phyloP scores from a whole-genome alignment of 1,140 invertebrate genomes.

The Calephelis nemesis region DNA sequence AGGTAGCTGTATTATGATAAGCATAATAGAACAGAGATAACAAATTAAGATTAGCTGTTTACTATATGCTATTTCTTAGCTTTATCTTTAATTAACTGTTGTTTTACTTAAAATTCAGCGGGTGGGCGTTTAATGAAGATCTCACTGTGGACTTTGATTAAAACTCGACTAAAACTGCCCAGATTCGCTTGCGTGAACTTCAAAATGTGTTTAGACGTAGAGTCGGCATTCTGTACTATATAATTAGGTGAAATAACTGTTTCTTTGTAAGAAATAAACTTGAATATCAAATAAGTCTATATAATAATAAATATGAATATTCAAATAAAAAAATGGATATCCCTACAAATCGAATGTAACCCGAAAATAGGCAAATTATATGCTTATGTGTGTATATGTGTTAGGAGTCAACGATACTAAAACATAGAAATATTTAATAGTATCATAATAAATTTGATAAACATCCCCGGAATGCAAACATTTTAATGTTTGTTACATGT shows the following conservation, averaged over 20 bases:
- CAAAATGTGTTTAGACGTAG: neutral
- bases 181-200: constrained; percentile 7
- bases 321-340: no score
- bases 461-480: no score
- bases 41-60: constrained; percentile 3
- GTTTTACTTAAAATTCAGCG: constrained; percentile 9
- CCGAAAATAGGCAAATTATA: no score
- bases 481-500: no score
- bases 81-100: constrained; percentile 16
- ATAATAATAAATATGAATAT: no score
- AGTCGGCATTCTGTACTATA: neutral
- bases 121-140: constrained; percentile 15
- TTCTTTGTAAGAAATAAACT: neutral
- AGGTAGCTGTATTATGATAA: constrained; percentile 7
- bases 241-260: constrained; percentile 5
- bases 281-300: no score
- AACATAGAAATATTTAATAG: no score
- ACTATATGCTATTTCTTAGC: constrained; percentile 10
- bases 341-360: no score
- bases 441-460: no score
- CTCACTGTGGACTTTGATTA: constrained; percentile 3
- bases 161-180: constrained; percentile 1
- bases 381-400: no score
- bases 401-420: no score
- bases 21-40: constrained; percentile 3